Evolutionary conservation across 2,797 vertebrate genomes (phyloP).

Genomic region (Girardinus metallicus): DNA sequence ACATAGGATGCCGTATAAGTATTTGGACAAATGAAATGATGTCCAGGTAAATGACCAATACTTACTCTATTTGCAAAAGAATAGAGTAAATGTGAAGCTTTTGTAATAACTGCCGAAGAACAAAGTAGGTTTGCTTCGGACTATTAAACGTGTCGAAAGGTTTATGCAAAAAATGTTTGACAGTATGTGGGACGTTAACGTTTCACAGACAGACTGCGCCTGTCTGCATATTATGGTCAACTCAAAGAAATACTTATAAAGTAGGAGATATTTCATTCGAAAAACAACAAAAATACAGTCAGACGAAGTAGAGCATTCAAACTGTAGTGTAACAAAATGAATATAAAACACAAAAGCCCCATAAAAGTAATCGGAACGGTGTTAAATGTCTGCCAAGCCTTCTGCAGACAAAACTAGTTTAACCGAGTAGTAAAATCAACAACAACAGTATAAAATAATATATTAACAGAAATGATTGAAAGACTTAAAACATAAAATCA

Average conservation of each 20-base stretch:
- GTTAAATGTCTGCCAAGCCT: not conserved
- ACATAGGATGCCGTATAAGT: too few relatives aligned
- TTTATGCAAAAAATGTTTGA: not conserved
- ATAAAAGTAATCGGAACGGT: not conserved
- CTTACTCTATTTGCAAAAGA: too few relatives aligned
- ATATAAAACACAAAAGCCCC: not conserved
- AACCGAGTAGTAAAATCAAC: not conserved
- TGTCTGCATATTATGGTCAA: not conserved
- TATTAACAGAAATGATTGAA: not conserved
- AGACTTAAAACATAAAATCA: slow-evolving; percentile 58
- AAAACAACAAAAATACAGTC: not conserved
- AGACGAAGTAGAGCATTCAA: not conserved
- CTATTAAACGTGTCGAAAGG: not conserved
- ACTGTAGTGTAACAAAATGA: not conserved
- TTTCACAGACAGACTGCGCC: not conserved
- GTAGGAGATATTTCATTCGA: not conserved
- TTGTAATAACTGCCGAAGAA: not conserved
- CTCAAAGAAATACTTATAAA: not conserved
- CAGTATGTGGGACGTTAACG: not conserved
- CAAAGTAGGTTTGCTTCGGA: not conserved
- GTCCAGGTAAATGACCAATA: not conserved
- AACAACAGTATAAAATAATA: not conserved
- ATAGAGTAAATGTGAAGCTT: not conserved
- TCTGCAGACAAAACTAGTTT: not conserved
- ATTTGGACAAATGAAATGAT: not conserved